Base-by-base conservation (phyloP, 1,140 invertebrate genomes). In the Leptonema lineaticorne region DNA sequence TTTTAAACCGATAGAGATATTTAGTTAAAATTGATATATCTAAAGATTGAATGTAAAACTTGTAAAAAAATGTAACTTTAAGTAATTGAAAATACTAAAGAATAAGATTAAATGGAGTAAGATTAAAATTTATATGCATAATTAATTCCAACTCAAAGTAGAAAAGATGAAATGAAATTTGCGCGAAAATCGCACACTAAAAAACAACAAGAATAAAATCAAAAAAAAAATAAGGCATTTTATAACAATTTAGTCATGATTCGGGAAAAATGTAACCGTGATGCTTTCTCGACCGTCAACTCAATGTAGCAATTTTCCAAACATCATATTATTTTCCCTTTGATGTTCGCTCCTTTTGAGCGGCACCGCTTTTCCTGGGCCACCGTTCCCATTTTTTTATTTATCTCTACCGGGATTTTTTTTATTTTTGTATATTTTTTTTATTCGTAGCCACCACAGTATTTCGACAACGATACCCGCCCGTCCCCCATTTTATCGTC, bases 281-380 rank as follows among this genome's bases (percentile, higher is more conserved):
- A 37, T 59, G 57, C 33, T 59, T 62, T 62, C 24, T 45, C 59
- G 33, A 62, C 59, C 30, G 37, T 27, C 59, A 45, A 37, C 59
- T 62, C 59, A 62, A 62, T 62, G 30, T 62, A 62, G 59, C 59
- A 62, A 62, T 62, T 62, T 62, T 62, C 30, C 59, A 62, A 45
- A 62, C 59, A 62, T 62, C 59, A 62, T 62, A 62, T 62, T 62
- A 27, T 59, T 59, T 59, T 30, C 30, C 59, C 59, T 62, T 62
- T 62, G 59, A 62, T 62, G 59, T 59, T n/a, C 57, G 28, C 57
- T 59, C 57, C 50, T 53, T 53, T 53, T 24, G 50, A 26, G 20
- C 20, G 50, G 8, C 22, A 8, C 48, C 27, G 28, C 28, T 33
- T 30, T 59, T 62, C 59, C 37, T 28, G 26, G 29, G 18, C 58